Conservation (phyloP, 2,888 invertebrate genomes). For the Pemphredon lugubris region DNA sequence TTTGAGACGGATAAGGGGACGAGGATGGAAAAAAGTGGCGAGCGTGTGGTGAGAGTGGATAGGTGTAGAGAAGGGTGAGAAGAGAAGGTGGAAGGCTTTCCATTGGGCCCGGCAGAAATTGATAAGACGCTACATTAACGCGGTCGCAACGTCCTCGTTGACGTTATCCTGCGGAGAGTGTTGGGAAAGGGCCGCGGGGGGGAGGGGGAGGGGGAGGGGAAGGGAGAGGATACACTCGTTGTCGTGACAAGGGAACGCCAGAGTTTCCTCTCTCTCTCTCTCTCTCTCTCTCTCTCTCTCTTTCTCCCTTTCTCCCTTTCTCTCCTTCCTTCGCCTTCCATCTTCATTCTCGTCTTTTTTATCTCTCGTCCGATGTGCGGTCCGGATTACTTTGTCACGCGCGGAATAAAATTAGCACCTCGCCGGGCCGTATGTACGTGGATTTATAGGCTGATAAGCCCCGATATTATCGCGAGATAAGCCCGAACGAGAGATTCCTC, state of each 20-base stretch:
- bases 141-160: conserved; percentile 50
- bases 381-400: conserved; percentile 64
- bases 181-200: no score
- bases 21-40: conserved; percentile 28
- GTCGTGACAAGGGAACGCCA: conserved; percentile 27
- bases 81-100: conserved; percentile 33
- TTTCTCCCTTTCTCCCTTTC: neutral
- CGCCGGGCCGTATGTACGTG: conserved; percentile 18
- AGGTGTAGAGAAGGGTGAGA: conserved; percentile 35
- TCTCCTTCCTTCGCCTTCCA: neutral
- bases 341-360: conserved; percentile 29
- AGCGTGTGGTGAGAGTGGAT: conserved; percentile 24
- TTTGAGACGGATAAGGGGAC: conserved; percentile 64
- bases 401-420: conserved; percentile 52
- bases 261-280: conserved; percentile 3
- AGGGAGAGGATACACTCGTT: conserved; percentile 37
- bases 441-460: conserved; percentile 44
- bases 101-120: conserved; percentile 61
- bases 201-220: no score
- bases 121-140: conserved; percentile 69
- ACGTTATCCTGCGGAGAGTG: conserved; percentile 65
- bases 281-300: conserved; percentile 2
- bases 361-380: conserved; percentile 51
- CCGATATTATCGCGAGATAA: conserved; percentile 50
- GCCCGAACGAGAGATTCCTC: conserved; percentile 14